Evolutionary conservation across 2,113 vertebrate species (phyloP).

Genomic region (crab-eating macaque (Macaca fascicularis)): DNA sequence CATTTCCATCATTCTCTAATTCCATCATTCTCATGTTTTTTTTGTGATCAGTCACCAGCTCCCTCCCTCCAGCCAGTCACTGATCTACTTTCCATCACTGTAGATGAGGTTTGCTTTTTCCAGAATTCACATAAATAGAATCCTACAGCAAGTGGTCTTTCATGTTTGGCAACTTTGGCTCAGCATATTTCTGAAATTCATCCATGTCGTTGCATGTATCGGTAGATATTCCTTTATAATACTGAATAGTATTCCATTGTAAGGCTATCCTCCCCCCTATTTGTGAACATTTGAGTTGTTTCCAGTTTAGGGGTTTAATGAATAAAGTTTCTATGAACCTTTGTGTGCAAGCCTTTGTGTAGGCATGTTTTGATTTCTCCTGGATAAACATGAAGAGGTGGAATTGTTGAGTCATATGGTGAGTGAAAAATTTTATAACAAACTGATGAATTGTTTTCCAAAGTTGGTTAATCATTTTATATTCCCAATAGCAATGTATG

Average conservation of each 20-base stretch:
- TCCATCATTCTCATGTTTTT: background rate
- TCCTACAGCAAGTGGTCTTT: background rate
- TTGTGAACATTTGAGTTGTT: background rate
- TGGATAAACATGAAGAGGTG: background rate
- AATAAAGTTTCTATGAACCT: background rate
- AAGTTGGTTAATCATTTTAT: background rate
- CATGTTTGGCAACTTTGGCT: background rate
- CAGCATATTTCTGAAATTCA: background rate
- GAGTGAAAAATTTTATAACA: background rate
- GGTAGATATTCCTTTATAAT: background rate
- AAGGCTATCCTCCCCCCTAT: background rate
- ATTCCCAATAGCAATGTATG: too few relatives aligned
- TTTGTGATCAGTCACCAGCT: background rate
- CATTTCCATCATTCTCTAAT: background rate
- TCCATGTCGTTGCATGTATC: background rate
- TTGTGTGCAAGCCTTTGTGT: background rate
- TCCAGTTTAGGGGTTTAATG: background rate
- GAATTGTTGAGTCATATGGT: background rate
- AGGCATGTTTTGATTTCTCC: background rate
- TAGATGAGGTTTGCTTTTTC: background rate
- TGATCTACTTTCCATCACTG: background rate
- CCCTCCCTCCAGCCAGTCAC: background rate
- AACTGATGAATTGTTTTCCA: background rate
- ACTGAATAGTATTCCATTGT: background rate
- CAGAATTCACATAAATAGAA: background rate